Evolutionary conservation across 2,797 vertebrate genomes (phyloP).

Genomic region (Cyclopterus lumpus): DNA sequence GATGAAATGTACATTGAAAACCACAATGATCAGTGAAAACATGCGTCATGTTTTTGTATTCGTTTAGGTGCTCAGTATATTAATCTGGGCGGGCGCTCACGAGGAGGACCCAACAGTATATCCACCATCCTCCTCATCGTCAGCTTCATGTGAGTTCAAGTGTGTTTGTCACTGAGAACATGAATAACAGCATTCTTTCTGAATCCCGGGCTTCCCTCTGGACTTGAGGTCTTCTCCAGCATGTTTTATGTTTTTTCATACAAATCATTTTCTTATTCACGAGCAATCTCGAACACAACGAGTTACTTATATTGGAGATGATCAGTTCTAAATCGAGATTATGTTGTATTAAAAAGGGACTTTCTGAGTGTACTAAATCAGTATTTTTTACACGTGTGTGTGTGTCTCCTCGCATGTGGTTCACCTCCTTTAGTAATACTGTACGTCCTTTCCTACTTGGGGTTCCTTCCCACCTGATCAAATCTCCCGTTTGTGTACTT

Average conservation of each 20-base stretch:
- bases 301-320: neutral
- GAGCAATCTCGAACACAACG: neutral
- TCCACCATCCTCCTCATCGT: conserved; percentile 90
- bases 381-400: neutral
- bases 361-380: neutral
- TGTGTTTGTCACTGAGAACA: neutral
- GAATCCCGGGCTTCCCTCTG: neutral
- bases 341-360: neutral
- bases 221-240: neutral
- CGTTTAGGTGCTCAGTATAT: conserved; percentile 76
- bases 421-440: neutral
- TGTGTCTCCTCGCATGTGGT: conserved; percentile 14
- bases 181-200: neutral
- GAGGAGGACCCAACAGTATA: conserved; percentile 79
- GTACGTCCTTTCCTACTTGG: neutral
- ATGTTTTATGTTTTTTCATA: conserved; percentile 1
- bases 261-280: neutral
- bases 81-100: conserved; percentile 76
- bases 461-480: neutral
- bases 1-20: neutral
- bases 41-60: conserved; percentile 12
- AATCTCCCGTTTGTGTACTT: conserved; percentile 19
- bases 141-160: conserved; percentile 89
- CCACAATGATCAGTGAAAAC: neutral
- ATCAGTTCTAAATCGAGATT: neutral